A percentile compares a stretch with the other conserved stretches of the same genome.
These are phyloP conservation scores for Lytechinus pictus DNA, from an alignment of 35 echinoderm and acorn worm genomes.

Conservation along the genomic window DNA sequence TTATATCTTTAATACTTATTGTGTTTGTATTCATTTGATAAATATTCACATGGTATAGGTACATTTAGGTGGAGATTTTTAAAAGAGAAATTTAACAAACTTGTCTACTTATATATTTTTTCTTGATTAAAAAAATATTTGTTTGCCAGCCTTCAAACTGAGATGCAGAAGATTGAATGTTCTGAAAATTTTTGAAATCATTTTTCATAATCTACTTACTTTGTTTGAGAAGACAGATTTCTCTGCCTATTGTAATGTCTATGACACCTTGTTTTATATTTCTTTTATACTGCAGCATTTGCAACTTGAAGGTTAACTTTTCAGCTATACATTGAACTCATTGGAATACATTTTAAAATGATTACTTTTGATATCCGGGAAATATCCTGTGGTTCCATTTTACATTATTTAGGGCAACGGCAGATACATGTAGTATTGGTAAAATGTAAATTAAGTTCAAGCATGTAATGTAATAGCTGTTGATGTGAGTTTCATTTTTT, in stretches of 20 bases:
- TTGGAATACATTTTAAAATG: too few relatives aligned
- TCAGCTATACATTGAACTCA: too few relatives aligned
- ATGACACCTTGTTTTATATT: neutral
- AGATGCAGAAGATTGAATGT: neutral
- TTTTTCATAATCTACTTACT: neutral
- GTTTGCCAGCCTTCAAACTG: neutral
- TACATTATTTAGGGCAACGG: too few relatives aligned
- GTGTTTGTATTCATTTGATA: constrained; percentile 5
- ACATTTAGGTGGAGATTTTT: neutral
- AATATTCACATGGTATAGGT: neutral
- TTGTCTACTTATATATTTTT: neutral
- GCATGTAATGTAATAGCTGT: too few relatives aligned
- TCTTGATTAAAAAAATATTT: too few relatives aligned
- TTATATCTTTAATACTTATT: neutral
- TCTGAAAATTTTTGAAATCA: neutral
- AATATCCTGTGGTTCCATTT: too few relatives aligned
- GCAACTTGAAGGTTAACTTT: neutral
- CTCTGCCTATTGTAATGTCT: neutral
- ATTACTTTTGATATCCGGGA: too few relatives aligned
- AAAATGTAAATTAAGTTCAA: too few relatives aligned
- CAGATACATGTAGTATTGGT: too few relatives aligned
- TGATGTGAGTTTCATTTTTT: too few relatives aligned
- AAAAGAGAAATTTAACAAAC: neutral
- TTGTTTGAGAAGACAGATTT: neutral
- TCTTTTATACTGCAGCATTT: neutral